A percentile compares a stretch with the other conserved stretches of the same genome.
phyloP scores from a whole-genome alignment of 1,140 invertebrate genomes.

The Meloidogyne exigua region DNA sequence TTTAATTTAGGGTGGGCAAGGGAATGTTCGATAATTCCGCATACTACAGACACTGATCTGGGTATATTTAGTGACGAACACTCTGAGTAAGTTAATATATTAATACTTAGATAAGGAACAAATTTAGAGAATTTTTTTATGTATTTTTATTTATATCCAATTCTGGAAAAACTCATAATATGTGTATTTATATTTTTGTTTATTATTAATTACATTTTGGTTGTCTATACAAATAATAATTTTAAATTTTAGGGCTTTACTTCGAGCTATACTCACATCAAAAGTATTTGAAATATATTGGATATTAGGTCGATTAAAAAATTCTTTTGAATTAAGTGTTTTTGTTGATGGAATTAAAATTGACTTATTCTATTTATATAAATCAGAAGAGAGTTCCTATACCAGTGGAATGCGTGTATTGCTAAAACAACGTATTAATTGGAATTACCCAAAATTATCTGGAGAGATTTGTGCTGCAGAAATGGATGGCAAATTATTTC shows the following conservation, averaged over 20 bases:
- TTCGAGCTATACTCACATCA: conserved; percentile 3
- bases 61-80: neutral
- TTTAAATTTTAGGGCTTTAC: neutral
- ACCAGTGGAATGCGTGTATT: neutral
- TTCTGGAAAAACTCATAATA: no score
- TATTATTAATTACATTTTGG: no score
- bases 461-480: no score
- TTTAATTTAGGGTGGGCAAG: neutral
- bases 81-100: neutral
- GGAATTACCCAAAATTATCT: conserved; percentile 2
- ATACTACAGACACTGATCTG: conserved; percentile 10
- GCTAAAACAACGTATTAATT: neutral
- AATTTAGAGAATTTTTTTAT: no score
- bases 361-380: conserved; percentile 24
- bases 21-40: conserved; percentile 18
- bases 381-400: neutral
- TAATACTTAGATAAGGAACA: neutral
- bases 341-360: conserved; percentile 20
- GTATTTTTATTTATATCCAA: no score
- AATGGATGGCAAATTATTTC: no score
- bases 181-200: no score
- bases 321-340: conserved; percentile 21
- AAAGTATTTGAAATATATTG: neutral
- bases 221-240: neutral
- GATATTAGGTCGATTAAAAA: neutral